Evolutionary conservation across 2,113 vertebrate genomes (phyloP).

Genomic region (Choloepus hoffmanni): DNA sequence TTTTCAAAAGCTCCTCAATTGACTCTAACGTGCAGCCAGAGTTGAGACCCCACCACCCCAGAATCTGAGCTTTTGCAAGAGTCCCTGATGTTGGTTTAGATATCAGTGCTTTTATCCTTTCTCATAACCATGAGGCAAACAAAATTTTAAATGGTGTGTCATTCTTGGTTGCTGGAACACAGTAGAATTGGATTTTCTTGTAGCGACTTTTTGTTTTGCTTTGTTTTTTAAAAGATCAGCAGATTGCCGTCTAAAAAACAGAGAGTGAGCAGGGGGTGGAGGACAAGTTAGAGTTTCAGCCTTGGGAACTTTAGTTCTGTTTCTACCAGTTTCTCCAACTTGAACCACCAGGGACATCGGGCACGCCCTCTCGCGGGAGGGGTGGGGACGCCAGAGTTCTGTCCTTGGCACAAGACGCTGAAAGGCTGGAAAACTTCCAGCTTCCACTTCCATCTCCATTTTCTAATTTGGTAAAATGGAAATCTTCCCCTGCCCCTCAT

Average conservation of each 20-base stretch:
- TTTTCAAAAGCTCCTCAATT: constrained; percentile 52
- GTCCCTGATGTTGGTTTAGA: constrained; percentile 59
- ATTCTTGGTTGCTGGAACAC: constrained; percentile 51
- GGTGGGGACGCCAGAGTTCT: not conserved
- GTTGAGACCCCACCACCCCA: not conserved
- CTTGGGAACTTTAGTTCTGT: constrained; percentile 21
- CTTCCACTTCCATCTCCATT: not conserved
- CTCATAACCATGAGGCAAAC: constrained; percentile 66
- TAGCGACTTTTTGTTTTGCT: constrained; percentile 4
- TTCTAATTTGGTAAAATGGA: not conserved
- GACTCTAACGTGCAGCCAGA: not conserved
- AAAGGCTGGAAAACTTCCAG: not conserved
- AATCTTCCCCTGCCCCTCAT: no score
- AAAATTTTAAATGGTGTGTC: constrained; percentile 53
- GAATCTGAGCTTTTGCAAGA: constrained; percentile 46
- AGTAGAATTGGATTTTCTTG: constrained; percentile 42
- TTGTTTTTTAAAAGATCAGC: not conserved
- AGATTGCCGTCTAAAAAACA: constrained; percentile 49
- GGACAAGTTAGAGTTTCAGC: not conserved
- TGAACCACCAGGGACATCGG: not conserved
- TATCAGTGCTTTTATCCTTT: constrained; percentile 66
- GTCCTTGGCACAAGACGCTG: not conserved
- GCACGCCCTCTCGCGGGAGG: not conserved
- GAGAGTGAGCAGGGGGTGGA: not conserved
- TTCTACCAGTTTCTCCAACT: not conserved